A percentile compares a stretch with the other conserved stretches of the same genome.
Evolutionary conservation across 2,888 invertebrate genomes (phyloP).

Genomic region (Caenorhabditis drosophilae): DNA sequence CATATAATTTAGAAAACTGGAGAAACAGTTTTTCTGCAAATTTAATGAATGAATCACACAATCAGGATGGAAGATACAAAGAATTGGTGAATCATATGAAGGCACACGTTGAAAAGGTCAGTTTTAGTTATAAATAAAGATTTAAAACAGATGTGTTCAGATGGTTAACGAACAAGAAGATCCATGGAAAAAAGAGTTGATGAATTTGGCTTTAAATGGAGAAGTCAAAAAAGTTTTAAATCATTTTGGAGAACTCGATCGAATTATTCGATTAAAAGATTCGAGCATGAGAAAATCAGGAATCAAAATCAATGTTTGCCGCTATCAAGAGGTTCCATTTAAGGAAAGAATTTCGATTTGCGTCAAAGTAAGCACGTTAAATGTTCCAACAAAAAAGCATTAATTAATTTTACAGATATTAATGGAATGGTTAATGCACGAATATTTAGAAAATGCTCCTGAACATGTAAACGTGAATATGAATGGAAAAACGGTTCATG

Average conservation of each 20-base stretch:
- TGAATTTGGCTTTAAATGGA: not conserved
- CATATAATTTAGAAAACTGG: not conserved
- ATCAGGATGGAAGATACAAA: not conserved
- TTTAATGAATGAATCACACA: not conserved
- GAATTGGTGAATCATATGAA: not conserved
- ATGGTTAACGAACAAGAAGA: not conserved
- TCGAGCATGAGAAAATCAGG: not conserved
- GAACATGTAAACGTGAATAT: no score
- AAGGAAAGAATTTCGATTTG: not conserved
- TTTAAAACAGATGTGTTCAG: not conserved
- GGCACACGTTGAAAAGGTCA: constrained; percentile 5
- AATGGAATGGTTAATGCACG: not conserved
- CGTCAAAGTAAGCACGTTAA: not conserved
- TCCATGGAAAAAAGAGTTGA: not conserved
- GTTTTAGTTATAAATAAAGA: not conserved
- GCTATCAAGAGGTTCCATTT: not conserved
- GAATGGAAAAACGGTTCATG: not conserved
- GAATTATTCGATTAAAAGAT: constrained; percentile 3
- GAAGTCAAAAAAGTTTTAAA: no score
- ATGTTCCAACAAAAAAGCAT: not conserved
- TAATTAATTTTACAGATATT: not conserved
- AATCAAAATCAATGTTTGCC: not conserved
- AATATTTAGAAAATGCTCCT: constrained; percentile 1
- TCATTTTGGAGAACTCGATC: no score
- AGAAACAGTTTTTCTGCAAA: constrained; percentile 6